Evolutionary conservation across 2,113 vertebrate species (phyloP).

Genomic region (Phoenicopterus ruber): DNA sequence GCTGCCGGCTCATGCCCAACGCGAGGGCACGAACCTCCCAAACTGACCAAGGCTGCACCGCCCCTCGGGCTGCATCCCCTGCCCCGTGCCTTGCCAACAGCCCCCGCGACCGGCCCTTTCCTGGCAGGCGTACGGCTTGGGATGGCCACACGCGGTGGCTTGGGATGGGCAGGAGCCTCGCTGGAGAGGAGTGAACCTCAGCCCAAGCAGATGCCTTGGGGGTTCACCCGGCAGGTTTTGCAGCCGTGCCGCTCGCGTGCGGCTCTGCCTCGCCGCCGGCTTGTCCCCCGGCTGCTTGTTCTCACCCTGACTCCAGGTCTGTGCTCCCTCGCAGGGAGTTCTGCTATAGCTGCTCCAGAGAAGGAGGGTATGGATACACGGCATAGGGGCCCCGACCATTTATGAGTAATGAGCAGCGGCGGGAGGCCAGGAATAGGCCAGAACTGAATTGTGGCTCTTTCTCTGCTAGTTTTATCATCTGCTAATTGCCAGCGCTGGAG

Average conservation of each 20-base stretch:
- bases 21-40: not conserved
- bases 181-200: not conserved
- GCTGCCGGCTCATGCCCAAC: rapidly evolving
- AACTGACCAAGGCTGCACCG: rapidly evolving
- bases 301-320: rapidly evolving
- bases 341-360: not conserved
- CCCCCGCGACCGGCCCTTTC: rapidly evolving
- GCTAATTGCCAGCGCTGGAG: not conserved
- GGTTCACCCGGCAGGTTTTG: not conserved
- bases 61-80: not conserved
- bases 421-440: not conserved
- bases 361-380: not conserved
- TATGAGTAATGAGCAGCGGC: rapidly evolving
- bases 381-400: rapidly evolving
- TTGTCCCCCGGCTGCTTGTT: not conserved
- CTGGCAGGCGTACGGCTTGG: not conserved
- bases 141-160: rapidly evolving
- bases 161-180: not conserved
- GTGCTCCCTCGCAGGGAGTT: not conserved
- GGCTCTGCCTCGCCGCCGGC: not conserved
- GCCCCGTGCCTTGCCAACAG: not conserved
- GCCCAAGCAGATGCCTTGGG: too few relatives aligned
- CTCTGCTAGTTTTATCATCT: not conserved
- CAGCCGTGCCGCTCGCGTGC: rapidly evolving
- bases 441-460: not conserved